Evolutionary conservation across 2,113 vertebrate species (phyloP).

Genomic region (Microcebus lehilahytsara): DNA sequence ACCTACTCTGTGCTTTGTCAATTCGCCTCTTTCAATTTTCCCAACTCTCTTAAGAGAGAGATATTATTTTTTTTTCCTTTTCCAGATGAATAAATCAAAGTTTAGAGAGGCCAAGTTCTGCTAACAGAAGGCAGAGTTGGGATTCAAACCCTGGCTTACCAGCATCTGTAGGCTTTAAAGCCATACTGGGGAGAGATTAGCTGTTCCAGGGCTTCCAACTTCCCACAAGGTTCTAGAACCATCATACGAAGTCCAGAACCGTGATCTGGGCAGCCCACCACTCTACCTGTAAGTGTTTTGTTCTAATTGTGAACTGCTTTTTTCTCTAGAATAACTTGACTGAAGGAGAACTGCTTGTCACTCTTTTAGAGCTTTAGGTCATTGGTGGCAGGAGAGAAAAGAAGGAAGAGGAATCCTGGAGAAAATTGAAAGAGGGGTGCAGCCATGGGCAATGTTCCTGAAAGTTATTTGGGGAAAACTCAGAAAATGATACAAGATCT

Average conservation of each 20-base stretch:
- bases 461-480: constrained; percentile 20
- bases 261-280: not conserved
- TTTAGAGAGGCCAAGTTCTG: not conserved
- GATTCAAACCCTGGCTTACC: not conserved
- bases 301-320: not conserved
- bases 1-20: not conserved
- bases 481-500: not conserved
- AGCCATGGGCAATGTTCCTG: fast-evolving
- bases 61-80: not conserved
- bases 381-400: not conserved
- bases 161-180: not conserved
- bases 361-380: constrained; percentile 16
- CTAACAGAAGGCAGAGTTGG: not conserved
- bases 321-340: not conserved
- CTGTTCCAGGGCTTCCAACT: not conserved
- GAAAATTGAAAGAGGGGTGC: not conserved
- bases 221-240: not conserved
- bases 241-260: not conserved
- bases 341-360: not conserved
- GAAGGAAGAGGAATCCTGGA: not conserved
- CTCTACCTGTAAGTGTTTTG: not conserved
- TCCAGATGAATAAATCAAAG: not conserved
- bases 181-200: not conserved
- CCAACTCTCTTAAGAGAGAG: not conserved
- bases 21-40: constrained; percentile 29